Evolutionary conservation across 2,888 invertebrate species (phyloP).

Genomic region (Augiades crinisus): DNA sequence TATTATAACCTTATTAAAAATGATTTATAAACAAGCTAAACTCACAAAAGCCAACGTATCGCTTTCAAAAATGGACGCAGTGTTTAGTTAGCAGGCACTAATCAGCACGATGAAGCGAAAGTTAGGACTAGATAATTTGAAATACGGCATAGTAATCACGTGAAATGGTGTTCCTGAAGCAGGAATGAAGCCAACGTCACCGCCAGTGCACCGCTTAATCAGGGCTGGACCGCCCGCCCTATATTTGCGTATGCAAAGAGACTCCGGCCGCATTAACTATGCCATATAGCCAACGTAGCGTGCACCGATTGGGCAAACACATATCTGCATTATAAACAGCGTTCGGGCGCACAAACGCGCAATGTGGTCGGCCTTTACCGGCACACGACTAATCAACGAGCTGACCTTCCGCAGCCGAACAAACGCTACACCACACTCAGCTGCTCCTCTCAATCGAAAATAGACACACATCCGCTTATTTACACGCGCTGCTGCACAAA

Average conservation of each 20-base stretch:
- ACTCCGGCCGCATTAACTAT: slow-evolving; percentile 79
- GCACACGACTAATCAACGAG: slow-evolving; percentile 77
- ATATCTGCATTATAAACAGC: slow-evolving; percentile 83
- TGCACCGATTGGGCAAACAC: slow-evolving; percentile 81
- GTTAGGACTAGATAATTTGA: slow-evolving; percentile 25
- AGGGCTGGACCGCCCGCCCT: slow-evolving; percentile 75
- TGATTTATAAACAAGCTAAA: not conserved
- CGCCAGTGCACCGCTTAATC: slow-evolving; percentile 75
- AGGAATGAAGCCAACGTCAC: slow-evolving; percentile 67
- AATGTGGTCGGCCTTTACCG: slow-evolving; percentile 79
- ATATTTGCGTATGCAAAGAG: slow-evolving; percentile 83
- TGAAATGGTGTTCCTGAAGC: slow-evolving; percentile 56
- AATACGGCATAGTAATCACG: slow-evolving; percentile 57
- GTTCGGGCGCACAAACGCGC: slow-evolving; percentile 77
- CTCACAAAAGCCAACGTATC: not conserved
- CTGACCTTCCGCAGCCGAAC: slow-evolving; percentile 75
- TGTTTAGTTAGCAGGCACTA: not conserved
- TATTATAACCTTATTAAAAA: not conserved
- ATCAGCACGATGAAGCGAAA: slow-evolving; percentile 8
- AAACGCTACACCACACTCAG: slow-evolving; percentile 57
- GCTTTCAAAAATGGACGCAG: not conserved
- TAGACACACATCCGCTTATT: slow-evolving; percentile 32
- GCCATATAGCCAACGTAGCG: slow-evolving; percentile 81
- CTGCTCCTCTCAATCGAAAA: slow-evolving; percentile 39
- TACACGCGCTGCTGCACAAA: slow-evolving; percentile 22